phyloP scores from a whole-genome alignment of 2,888 invertebrate species.

The Frankliniella fusca region DNA sequence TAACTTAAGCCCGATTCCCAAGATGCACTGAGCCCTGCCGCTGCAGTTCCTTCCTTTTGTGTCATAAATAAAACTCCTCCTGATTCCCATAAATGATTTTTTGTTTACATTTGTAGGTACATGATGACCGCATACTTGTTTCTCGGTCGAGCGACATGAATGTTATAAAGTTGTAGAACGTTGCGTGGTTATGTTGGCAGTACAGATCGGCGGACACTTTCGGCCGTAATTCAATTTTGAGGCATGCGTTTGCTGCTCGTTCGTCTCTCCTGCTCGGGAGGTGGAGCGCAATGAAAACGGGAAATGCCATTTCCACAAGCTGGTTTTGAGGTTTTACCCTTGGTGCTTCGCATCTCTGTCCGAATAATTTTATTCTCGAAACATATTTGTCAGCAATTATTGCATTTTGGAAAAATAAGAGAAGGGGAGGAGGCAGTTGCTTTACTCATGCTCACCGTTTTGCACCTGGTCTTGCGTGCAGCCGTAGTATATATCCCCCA shows the following conservation, averaged over 20 bases:
- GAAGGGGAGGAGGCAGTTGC: too few species aligned
- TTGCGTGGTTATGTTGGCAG: background rate
- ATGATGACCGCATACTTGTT: slow-evolving; percentile 10
- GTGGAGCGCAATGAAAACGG: too few species aligned
- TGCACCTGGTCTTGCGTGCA: background rate
- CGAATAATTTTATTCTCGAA: too few species aligned
- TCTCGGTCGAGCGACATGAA: slow-evolving; percentile 9
- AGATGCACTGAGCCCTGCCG: background rate
- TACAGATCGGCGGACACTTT: background rate
- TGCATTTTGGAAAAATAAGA: too few species aligned
- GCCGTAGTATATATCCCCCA: background rate
- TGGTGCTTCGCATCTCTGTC: too few species aligned
- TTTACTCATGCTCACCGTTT: background rate
- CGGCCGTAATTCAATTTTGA: slow-evolving; percentile 24
- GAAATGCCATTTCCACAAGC: too few species aligned
- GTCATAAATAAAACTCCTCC: background rate
- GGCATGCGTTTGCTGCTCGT: background rate
- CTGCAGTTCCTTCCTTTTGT: background rate
- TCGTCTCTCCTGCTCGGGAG: too few species aligned
- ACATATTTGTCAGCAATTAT: too few species aligned
- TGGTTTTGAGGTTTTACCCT: too few species aligned
- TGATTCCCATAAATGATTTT: slow-evolving; percentile 23
- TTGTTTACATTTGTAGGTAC: slow-evolving; percentile 25
- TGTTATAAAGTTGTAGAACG: slow-evolving; percentile 22
- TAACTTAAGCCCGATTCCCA: background rate